Base-by-base conservation (phyloP, 2,888 invertebrate genomes). In the Gymnocheta viridis region DNA sequence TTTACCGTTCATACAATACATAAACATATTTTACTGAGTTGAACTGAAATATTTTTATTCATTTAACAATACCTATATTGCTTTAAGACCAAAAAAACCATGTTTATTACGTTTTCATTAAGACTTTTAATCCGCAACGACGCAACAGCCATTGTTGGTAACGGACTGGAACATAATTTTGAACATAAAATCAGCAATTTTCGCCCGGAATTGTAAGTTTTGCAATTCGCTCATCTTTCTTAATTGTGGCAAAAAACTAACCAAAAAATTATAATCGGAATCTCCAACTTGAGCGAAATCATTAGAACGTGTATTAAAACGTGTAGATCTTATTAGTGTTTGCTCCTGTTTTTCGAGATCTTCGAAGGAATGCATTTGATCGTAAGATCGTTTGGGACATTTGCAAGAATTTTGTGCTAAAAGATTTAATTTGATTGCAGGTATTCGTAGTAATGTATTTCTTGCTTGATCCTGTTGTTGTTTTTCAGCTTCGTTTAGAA, bases 191-290 rank as follows among this genome's bases (percentile, higher is more conserved):
- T 90, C 89, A 9, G 89, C 88, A 89, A 90, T 89, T 73, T 87
- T 88, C 73, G 90, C 89, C 32, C 90, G 89, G 85, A 90, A 90
- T 80, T 86, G 85, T 19, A 90, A 82, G 78, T 90, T 90, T 76
- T 90, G 89, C 29, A 89, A 69, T 27, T 89, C 86, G 64, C 85
- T 83, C 90, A 90, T 90, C 86, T 89, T 88, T 86, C 90, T 90
- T 89, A 90, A 89, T 56, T 89, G 87, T 35, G 89, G 90, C 87
- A 90, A 76, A 66, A 90, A 90, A 64, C 90, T 90, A 19, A 90
- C 87, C 1, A 90, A 87, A 58, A 89, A 90, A 86, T 90, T 89
- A 49, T 90, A 91, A 69, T 91, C 89, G 0, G 91, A 88, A 64
- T 90, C 90, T 38, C 89, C 91, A 58, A 90, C 87, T 69, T 91